Base-by-base conservation (phyloP, 2,113 vertebrate species). In the Acinonyx jubatus region DNA sequence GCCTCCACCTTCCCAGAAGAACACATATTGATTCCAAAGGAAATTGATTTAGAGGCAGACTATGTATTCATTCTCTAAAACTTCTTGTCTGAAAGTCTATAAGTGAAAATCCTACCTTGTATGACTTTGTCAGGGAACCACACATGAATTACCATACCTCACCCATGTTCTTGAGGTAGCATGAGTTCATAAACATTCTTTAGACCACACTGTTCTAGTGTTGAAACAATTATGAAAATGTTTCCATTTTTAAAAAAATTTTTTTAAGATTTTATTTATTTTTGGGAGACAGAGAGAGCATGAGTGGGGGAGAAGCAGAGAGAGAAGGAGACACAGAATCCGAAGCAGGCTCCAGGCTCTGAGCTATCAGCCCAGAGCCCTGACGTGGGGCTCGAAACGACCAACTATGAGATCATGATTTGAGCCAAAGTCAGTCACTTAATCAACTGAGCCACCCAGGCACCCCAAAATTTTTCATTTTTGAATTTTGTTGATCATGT, bases 31-130 rank as follows among this genome's bases (percentile, higher is more conserved):
- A 96, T 98, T 96, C 27, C 68, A 97, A 94, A 91, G 57, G 13
- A 98, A 95, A 63, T 73, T 98, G 84, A 97, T 93, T 90, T 84
- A 92, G 79, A 97, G 48, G 38, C 87, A 63, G 83, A 36, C 38
- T 96, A 94, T 89, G 52, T 38, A 19, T 68, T 97, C 61, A 31
- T 89, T 90, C 21, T 95, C 74, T 96, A 61, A 81, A 96, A 41
- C 74, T 80, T 86, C 27, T 36, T 80, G 25, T 89, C 90, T 88
- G 48, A 69, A 97, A 69, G 48, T n/a, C 38, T 89, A 50, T 0
- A 97, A 45, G 14, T 66, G 92, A 94, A 91, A 94, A 29, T 1
- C 23, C 31, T 57, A 52, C 9, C 0, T 4, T 87, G 5, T 0
- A 18, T 85, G 91, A 88, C 7, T 69, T 93, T 61, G 7, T 5